phyloP scores from a whole-genome alignment of 2,113 vertebrate species.

The Eublepharis macularius region DNA sequence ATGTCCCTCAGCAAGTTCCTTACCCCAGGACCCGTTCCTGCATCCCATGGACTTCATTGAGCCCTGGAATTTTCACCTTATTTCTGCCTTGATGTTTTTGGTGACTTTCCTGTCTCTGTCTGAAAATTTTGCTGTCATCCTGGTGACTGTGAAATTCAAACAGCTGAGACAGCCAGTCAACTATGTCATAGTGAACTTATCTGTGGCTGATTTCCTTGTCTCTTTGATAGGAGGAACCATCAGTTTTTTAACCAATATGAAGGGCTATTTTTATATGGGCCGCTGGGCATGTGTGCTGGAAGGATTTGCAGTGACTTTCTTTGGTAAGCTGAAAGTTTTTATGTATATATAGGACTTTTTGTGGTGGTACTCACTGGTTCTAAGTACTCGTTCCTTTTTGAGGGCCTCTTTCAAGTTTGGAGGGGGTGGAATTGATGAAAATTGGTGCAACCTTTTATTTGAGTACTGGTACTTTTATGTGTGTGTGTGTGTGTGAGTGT shows the following conservation, averaged over 20 bases:
- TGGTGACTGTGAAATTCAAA: conserved; percentile 87
- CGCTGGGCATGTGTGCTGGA: conserved; percentile 87
- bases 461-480: too few species aligned
- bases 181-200: conserved; percentile 89
- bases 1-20: conserved; percentile 32
- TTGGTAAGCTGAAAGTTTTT: conserved; percentile 79
- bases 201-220: conserved; percentile 88
- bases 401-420: too few species aligned
- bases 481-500: too few species aligned
- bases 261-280: conserved; percentile 90
- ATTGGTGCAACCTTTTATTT: too few species aligned
- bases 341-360: neutral
- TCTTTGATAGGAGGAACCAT: conserved; percentile 84
- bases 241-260: conserved; percentile 85
- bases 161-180: conserved; percentile 87
- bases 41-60: conserved; percentile 77
- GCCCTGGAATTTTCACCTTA: conserved; percentile 86
- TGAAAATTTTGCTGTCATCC: conserved; percentile 89
- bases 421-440: too few species aligned
- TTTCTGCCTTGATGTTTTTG: conserved; percentile 85
- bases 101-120: conserved; percentile 83
- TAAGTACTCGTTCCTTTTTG: too few species aligned
- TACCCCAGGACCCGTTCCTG: conserved; percentile 74
- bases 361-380: too few species aligned
- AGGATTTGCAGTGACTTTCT: conserved; percentile 90